Percentiles rank a stretch among this genome's conserved stretches.
phyloP scores from a whole-genome alignment of 2,888 invertebrate species.

The Falcaria lacertinaria region DNA sequence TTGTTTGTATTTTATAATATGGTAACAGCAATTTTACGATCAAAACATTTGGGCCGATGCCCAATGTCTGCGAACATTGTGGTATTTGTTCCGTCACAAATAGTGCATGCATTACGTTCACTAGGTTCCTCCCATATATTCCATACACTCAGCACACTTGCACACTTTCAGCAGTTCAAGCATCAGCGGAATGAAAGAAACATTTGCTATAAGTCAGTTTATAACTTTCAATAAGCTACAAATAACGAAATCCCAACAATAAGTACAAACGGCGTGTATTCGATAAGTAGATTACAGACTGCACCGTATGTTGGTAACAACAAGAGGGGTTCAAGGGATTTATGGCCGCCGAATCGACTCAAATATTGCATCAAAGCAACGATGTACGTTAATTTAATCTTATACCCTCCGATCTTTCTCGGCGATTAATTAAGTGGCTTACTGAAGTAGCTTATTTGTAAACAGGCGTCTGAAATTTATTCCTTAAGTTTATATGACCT shows the following conservation, averaged over 20 bases:
- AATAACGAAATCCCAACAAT: constrained; percentile 23
- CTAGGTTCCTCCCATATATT: no score
- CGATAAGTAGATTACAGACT: constrained; percentile 46
- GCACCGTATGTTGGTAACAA: constrained; percentile 56
- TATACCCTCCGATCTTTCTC: constrained; percentile 30
- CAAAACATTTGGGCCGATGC: not conserved
- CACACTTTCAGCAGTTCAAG: no score
- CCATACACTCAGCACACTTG: no score
- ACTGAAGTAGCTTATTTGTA: constrained; percentile 26
- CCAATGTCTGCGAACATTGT: no score
- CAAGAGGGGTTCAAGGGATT: constrained; percentile 52
- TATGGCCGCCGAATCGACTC: constrained; percentile 47
- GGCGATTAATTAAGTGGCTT: constrained; percentile 28
- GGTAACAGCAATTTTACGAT: not conserved
- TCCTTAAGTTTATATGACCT: not conserved
- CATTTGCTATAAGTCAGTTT: no score
- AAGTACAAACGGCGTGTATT: constrained; percentile 19
- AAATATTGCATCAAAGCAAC: constrained; percentile 59
- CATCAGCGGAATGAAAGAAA: not conserved
- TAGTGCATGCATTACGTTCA: no score
- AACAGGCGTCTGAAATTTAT: constrained; percentile 12
- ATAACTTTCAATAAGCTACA: no score
- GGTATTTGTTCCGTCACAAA: no score
- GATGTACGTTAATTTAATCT: constrained; percentile 52
- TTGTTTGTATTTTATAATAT: no score